Conservation (phyloP, 23 tunicate species). For the Diplosoma virens region DNA sequence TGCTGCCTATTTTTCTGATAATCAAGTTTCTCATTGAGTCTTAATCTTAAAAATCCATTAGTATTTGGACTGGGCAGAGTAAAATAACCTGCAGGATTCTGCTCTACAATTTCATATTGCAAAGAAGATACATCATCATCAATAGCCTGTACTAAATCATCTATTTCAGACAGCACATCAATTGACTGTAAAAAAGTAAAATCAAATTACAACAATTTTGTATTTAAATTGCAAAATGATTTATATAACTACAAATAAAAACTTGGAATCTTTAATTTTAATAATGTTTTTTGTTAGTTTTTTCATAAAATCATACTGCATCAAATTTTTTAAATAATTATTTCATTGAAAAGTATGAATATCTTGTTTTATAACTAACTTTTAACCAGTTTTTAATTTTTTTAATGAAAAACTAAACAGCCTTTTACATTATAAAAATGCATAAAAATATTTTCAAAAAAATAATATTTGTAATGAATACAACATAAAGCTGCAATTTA, state of each 20-base stretch:
- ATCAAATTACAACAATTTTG: neutral
- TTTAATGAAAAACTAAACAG: too few species aligned
- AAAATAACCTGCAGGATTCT: constrained; percentile 24
- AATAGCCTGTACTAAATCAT: neutral
- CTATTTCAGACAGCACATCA: neutral
- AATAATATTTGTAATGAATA: too few species aligned
- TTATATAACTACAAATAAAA: neutral
- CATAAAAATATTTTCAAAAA: too few species aligned
- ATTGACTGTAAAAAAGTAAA: neutral
- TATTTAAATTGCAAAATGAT: neutral
- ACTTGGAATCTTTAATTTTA: neutral
- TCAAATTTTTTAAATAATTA: neutral
- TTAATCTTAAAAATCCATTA: neutral
- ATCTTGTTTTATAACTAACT: too few species aligned
- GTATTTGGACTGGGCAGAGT: neutral
- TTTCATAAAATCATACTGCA: neutral
- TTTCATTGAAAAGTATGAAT: too few species aligned
- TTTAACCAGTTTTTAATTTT: too few species aligned
- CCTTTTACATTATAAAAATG: too few species aligned
- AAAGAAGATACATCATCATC: neutral
- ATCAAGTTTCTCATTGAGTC: neutral
- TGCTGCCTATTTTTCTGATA: neutral
- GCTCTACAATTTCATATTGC: neutral
- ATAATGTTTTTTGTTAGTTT: neutral
- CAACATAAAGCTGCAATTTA: too few species aligned